Base-by-base conservation (phyloP, 2,888 invertebrate genomes). In the Harpalus rubripes region DNA sequence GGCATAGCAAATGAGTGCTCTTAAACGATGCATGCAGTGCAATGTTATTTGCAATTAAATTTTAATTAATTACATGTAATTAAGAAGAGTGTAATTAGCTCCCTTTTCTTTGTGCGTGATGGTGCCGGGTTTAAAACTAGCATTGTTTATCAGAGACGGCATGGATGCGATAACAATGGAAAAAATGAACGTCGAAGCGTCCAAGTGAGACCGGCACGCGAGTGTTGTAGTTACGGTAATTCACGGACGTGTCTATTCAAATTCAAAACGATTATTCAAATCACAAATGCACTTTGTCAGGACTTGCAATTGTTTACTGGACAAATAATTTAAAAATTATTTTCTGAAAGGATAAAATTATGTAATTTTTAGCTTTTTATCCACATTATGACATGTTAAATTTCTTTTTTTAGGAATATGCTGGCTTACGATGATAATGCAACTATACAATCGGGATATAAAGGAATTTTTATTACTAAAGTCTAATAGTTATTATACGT, bases 101-200 rank as follows among this genome's bases (percentile, higher is more conserved):
- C 12, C 18, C 8, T 78, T 26, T 32, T n/a, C 4, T 8, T 10
- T 15, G 22, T 58, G 78, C 78, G 78, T 78, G 78, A 6, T 44
- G 16, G 16, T 52, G 44, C 22, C 12, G 58, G 10, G 26, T 78
- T 74, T 74, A 18, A 78, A 78, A 78, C 56, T 78, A 56, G 56
- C 78, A 78, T 78, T 78, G 78, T 78, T 78, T 58, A 78, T 78
- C 78, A 78, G 58, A 58, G 58, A n/a, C 78, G 58, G 56, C 26
- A 2, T 56, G 56, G 39, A n/a, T 15, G 78, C 78, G 78, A 78
- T 78, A 78, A 78, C 78, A 58, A 58, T 58, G 58, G 76, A 76
- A 78, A 78, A 78, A 78, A 78, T 74, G 56, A 52, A 52, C 18
- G 22, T 78, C 32, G 78, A 18, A 26, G 72, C 16, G 18, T 15